Evolutionary conservation across 2,113 vertebrate genomes (phyloP).

Genomic region (Madoqua kirkii): DNA sequence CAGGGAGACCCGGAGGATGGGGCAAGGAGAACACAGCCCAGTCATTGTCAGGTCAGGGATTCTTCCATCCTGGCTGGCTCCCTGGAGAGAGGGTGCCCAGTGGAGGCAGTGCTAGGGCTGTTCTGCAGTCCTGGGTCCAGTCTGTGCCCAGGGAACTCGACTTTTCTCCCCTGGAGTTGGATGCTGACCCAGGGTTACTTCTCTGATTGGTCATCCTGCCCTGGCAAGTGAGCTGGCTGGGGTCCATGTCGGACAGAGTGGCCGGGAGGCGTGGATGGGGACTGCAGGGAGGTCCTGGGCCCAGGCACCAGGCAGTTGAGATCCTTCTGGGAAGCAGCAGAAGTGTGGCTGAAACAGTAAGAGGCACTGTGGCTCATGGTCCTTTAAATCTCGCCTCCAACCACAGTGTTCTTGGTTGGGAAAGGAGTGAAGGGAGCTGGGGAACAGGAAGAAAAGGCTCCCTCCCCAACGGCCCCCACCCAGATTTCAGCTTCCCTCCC

Average conservation of each 20-base stretch:
- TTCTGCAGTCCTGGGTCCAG: neutral
- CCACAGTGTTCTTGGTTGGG: neutral
- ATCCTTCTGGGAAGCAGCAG: neutral
- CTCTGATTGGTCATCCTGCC: neutral
- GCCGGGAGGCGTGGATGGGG: fast-evolving
- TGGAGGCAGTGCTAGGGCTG: neutral
- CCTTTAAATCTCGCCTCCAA: neutral
- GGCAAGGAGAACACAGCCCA: neutral
- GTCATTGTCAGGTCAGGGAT: neutral
- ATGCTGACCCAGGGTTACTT: neutral
- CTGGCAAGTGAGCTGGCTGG: neutral
- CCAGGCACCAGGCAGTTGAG: neutral
- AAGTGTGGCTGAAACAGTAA: neutral
- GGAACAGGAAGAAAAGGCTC: neutral
- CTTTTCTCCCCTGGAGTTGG: neutral
- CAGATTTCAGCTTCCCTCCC: neutral
- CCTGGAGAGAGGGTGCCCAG: neutral
- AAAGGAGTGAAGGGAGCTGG: neutral
- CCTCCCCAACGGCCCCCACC: neutral
- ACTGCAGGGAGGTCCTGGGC: neutral
- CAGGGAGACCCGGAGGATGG: neutral
- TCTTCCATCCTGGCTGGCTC: neutral
- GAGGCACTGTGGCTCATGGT: neutral
- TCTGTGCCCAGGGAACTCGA: neutral
- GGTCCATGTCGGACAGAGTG: neutral